These are phyloP conservation scores for Himantopus leucocephalus DNA, from an alignment of 2,113 vertebrate species.

Conservation along the genomic window DNA sequence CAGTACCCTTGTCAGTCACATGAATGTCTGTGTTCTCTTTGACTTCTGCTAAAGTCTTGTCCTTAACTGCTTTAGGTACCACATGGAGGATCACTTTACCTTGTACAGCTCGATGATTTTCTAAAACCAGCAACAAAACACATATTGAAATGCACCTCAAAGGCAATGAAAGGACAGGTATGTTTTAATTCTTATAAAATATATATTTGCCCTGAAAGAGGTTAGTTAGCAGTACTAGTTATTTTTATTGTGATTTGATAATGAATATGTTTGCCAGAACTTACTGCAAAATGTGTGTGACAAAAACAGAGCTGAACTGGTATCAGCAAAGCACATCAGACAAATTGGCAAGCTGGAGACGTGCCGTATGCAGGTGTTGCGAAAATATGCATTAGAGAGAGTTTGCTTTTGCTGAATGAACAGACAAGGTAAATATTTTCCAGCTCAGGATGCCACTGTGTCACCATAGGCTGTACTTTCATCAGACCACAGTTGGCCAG, in stretches of 20 bases:
- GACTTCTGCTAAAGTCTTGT: background rate
- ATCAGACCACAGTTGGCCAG: background rate
- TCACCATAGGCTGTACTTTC: background rate
- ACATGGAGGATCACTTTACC: background rate
- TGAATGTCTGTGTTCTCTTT: background rate
- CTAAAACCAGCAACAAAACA: background rate
- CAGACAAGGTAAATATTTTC: background rate
- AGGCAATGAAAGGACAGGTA: background rate
- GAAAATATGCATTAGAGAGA: background rate
- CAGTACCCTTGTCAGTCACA: background rate
- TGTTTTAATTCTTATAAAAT: background rate
- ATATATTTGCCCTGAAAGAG: background rate
- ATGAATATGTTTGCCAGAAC: background rate
- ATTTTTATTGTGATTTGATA: background rate
- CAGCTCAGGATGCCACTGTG: background rate
- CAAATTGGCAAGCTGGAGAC: background rate
- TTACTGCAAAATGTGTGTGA: background rate
- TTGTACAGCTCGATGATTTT: background rate
- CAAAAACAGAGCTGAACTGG: background rate
- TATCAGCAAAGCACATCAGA: background rate
- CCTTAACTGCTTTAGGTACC: background rate
- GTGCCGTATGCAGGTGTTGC: background rate
- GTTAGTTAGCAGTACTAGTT: background rate
- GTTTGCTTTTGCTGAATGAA: background rate
- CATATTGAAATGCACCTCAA: background rate